These are phyloP conservation scores for Mantis religiosa DNA, from an alignment of 2,888 invertebrate species.

Conservation along the genomic window DNA sequence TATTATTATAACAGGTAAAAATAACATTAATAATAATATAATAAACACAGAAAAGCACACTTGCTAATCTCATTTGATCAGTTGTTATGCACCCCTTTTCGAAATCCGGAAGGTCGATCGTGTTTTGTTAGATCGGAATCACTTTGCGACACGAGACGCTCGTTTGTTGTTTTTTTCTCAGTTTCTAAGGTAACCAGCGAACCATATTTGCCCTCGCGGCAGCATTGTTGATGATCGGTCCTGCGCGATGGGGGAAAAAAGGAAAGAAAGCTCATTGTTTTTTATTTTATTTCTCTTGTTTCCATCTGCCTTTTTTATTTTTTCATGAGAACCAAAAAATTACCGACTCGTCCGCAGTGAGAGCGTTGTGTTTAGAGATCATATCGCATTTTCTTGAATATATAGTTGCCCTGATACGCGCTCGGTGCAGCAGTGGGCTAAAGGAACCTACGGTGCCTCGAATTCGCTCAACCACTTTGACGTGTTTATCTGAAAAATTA, in stretches of 20 bases:
- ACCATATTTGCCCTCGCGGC: conserved; percentile 2
- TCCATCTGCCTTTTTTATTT: neutral
- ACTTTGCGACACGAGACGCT: neutral
- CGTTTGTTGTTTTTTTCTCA: neutral
- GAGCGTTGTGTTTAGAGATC: conserved; percentile 14
- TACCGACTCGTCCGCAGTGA: conserved; percentile 3
- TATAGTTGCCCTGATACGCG: neutral
- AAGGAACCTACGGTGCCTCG: neutral
- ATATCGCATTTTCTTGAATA: conserved; percentile 16
- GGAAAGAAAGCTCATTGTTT: neutral
- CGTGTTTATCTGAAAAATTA: too few relatives aligned
- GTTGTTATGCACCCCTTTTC: too few relatives aligned
- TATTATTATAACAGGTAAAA: too few relatives aligned
- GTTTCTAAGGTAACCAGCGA: neutral
- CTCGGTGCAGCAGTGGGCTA: neutral
- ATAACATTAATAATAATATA: too few relatives aligned
- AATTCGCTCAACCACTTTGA: too few relatives aligned
- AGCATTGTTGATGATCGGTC: conserved; percentile 7
- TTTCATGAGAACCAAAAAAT: conserved; percentile 15
- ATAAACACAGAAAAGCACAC: too few relatives aligned
- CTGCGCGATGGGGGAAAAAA: conserved; percentile 10
- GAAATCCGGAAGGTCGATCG: too few relatives aligned
- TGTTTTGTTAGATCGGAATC: neutral
- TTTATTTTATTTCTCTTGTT: neutral
- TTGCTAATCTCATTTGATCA: too few relatives aligned